Base-by-base conservation (phyloP, 1,140 invertebrate genomes). In the Heliothis virescens region DNA sequence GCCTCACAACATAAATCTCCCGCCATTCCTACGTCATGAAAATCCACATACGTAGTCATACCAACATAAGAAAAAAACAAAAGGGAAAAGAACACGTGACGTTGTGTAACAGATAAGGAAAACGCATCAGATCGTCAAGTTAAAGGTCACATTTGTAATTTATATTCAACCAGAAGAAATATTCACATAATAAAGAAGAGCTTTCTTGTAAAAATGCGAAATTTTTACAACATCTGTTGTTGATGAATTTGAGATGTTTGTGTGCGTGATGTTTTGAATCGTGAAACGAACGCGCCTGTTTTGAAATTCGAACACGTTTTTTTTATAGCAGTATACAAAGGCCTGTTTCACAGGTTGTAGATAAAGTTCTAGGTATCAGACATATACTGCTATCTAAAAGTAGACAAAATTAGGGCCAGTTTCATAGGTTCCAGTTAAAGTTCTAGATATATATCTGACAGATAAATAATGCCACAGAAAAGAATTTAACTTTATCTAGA, bases 71-170 rank as follows among this genome's bases (percentile, higher is more conserved):
- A 67, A 48, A 65, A 48, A 47, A 47, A 65, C 1, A 65, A 47
- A 34, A 63, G 10, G 16, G 7, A 18, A 13, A 57, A 57, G 11
- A 47, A 65, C 63, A 47, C 62, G 41, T 65, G 62, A 16, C 62
- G n/a, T 48, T 48, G 41, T 67, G 41, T 63, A n/a, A 41, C 34
- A 67, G 63, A 50, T 67, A 67, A 67, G 52, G 21, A 48, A 71
- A 52, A 71, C 48, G 67, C 48, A 52, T 26, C 26, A 18, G n/a
- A 26, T 16, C 41, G n/a, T 71, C 15, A 29, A 71, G 48, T 50
- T 71, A 71, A 71, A 71, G 67, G 67, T 71, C 67, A 53, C 67
- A 29, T 71, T 71, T 53, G 47, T 53, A 53, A 71, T 71, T 71
- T 53, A 18, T 71, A 71, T 53, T 71, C 67, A 53, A 50, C 1